Base-by-base conservation (phyloP, 2,888 invertebrate genomes). In the Linnaemya tessellans region DNA sequence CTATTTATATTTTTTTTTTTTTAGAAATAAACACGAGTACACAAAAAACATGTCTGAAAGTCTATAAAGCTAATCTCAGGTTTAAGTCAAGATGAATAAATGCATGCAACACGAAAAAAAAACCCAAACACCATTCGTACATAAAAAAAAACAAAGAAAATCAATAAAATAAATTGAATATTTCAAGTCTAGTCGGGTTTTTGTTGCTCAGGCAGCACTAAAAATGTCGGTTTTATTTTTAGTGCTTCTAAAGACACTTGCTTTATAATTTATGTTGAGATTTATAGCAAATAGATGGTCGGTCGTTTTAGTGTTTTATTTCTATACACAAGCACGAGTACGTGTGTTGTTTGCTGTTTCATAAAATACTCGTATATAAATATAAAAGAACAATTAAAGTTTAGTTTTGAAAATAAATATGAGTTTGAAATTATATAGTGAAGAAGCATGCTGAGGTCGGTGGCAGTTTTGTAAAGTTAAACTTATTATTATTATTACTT, bases 51-150 rank as follows among this genome's bases (percentile, higher is more conserved):
- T 62, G 49, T 49, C 18, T 62, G 49, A 62, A 68, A 68, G 74
- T 71, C 79, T 75, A 82, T 75, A 79, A 85, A 85, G 65, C 67
- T 82, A 82, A 85, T 85, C 75, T 75, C 70, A 79, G 81, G 71
- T 75, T 85, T 79, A 74, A 65, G 74, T 25, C 25, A 38, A 79
- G 58, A 73, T 70, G 54, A 49, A 78, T 64, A 30, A 78, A 56
- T 64, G 41, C 64, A 8, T 51, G 51, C 51, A 20, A 49, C 15
- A 49, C 46, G 25, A 80, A 3, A 38, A 58, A 51, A 60, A 20
- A 64, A 30, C 2, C 30, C 3, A 3, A 56, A 71, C 41, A 43
- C 20, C n/a, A 65, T 18, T n/a, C 49, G 51, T 30, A 67, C 49
- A 22, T 3, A 49, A 73, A 71, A 5, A 30, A 3, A 5, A 30